Conservation (phyloP, 2,888 invertebrate species). For the Aphodius sticticus region DNA sequence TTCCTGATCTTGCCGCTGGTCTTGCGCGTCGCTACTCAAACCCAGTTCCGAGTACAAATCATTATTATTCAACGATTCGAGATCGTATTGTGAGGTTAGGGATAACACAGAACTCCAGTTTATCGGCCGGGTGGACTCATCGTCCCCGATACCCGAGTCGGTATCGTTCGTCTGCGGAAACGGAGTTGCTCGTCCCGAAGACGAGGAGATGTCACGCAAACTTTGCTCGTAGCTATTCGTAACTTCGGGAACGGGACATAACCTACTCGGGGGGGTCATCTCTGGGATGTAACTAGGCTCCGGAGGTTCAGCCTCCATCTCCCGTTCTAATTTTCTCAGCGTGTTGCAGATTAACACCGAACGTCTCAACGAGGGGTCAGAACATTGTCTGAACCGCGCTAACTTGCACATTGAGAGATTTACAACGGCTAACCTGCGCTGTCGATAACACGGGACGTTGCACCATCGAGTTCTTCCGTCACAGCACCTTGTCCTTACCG, state of each 20-base stretch:
- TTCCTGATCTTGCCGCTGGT: constrained; percentile 59
- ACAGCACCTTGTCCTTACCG: constrained; percentile 56
- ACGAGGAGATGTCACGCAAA: constrained; percentile 60
- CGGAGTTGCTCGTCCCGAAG: constrained; percentile 74
- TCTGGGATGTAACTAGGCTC: constrained; percentile 61
- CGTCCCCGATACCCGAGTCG: constrained; percentile 75
- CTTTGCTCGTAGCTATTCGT: constrained; percentile 57
- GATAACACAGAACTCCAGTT: constrained; percentile 93
- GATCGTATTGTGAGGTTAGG: constrained; percentile 84
- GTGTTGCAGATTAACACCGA: constrained; percentile 95
- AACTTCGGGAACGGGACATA: constrained; percentile 49
- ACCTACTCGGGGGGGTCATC: constrained; percentile 55
- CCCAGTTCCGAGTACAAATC: constrained; percentile 80
- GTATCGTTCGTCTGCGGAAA: constrained; percentile 71
- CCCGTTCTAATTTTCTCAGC: constrained; percentile 84
- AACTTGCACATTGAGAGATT: constrained; percentile 93
- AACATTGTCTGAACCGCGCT: constrained; percentile 85
- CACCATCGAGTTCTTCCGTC: constrained; percentile 69
- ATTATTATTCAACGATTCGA: constrained; percentile 83
- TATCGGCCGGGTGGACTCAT: constrained; percentile 79
- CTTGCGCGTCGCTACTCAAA: constrained; percentile 66
- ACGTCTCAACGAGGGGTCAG: constrained; percentile 87
- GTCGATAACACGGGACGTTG: constrained; percentile 85
- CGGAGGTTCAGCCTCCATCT: constrained; percentile 78
- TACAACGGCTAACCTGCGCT: constrained; percentile 86